Percentiles rank a stretch among this genome's conserved stretches.
Evolutionary conservation across 1,140 invertebrate species (phyloP).

Genomic region (Drosophila auraria): DNA sequence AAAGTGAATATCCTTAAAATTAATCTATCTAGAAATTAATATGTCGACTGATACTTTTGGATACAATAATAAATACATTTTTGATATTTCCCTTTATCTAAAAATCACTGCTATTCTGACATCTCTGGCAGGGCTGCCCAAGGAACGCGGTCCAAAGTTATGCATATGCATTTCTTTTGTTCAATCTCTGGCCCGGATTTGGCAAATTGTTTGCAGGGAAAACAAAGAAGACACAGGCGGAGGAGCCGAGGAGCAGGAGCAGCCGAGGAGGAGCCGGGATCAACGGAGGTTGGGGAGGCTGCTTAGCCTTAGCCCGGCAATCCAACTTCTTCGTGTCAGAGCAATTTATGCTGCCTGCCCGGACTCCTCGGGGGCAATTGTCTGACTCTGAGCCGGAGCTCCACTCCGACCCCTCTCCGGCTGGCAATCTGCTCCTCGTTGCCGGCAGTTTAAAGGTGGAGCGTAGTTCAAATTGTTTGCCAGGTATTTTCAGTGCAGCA

Average conservation of each 20-base stretch:
- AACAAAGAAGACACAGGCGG: constrained; percentile 58
- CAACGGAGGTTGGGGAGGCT: constrained; percentile 25
- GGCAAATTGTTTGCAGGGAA: constrained; percentile 72
- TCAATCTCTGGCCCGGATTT: constrained; percentile 69
- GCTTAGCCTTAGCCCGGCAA: constrained; percentile 57
- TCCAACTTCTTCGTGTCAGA: constrained; percentile 46
- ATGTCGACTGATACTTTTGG: no score
- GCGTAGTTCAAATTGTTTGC: constrained; percentile 80
- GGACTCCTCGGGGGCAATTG: constrained; percentile 58
- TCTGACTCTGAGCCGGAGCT: constrained; percentile 45
- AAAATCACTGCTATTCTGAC: constrained; percentile 54
- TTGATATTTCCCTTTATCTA: background rate
- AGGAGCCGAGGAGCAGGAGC: constrained; percentile 15
- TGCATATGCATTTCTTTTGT: constrained; percentile 72
- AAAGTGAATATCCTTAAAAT: no score
- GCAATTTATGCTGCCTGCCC: constrained; percentile 76
- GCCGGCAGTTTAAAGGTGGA: constrained; percentile 72
- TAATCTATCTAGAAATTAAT: no score
- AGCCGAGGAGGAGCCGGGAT: background rate
- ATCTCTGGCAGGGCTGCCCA: constrained; percentile 2
- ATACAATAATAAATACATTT: background rate
- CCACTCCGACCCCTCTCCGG: background rate
- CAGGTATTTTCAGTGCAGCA: constrained; percentile 73
- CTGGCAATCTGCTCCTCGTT: constrained; percentile 45
- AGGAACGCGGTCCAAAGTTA: constrained; percentile 37